Base-by-base conservation (phyloP, 2,113 vertebrate species). In the Oophaga pumilio region DNA sequence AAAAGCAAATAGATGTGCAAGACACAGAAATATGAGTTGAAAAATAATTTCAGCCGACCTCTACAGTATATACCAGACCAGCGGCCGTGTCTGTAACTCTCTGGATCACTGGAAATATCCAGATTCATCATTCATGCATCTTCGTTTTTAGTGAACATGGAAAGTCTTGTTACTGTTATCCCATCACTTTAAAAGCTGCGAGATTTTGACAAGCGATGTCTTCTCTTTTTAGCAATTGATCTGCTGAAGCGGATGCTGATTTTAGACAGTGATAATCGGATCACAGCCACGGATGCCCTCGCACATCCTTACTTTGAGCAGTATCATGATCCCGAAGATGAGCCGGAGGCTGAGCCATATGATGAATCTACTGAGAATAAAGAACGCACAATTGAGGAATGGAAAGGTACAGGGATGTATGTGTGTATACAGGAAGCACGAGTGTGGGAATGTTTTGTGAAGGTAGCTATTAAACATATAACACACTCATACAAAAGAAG, bases 201-300 rank as follows among this genome's bases (percentile, higher is more conserved):
- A 10, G 53, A 79, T 57, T 56, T 28, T 80, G 24, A 59, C 9
- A 6, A 33, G 56, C 12, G 1, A 33, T 74, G 15, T 82, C 9
- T 76, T 82, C 59, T 87, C 89, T 87, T 74, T 82, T 87, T 85
- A 99, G 98, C 97, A 43, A 94, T 99, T 79, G 97, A 98, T 89
- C 95, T 99, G n/a, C 91, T 99, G 87, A 97, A 98, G 91, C 96
- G 96, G 59, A 99, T 99, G 98, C 94, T 99, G 87, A 97, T 99
- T 68, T 92, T 99, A 89, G 98, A 99, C 94, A 99, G 98, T 0
- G 98, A 99, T 81, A 97, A 96, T 77, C 93, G 98, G 91, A 96
- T 99, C 92, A 97, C 97, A 0, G 98, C 98, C 1, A 92, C 94
- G 0, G 97, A 97, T 90, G 97, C 98, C 0, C 95, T 99, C 59